phyloP scores from a whole-genome alignment of 2,797 vertebrate species.

The Scyliorhinus canicula region DNA sequence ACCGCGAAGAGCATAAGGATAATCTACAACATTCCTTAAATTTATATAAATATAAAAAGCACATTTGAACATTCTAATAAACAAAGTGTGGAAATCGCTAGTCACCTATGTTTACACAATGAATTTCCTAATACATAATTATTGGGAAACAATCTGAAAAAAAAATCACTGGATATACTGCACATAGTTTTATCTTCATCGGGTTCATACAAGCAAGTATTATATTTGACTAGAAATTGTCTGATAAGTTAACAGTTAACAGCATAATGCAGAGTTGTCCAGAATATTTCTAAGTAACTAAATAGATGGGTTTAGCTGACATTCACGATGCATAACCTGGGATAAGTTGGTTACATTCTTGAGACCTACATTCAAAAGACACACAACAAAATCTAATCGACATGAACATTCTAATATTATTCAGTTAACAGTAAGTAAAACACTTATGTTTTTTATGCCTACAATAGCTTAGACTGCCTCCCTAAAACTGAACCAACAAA shows the following conservation, averaged over 20 bases:
- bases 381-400: neutral
- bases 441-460: neutral
- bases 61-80: neutral
- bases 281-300: neutral
- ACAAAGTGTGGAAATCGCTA: neutral
- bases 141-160: neutral
- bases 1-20: neutral
- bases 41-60: conserved; percentile 9
- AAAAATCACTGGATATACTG: neutral
- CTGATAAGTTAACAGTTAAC: neutral
- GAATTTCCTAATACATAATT: conserved; percentile 4
- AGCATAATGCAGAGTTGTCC: neutral
- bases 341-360: conserved; percentile 10
- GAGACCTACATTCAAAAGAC: neutral
- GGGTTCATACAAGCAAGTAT: neutral
- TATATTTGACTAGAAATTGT: neutral
- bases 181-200: neutral
- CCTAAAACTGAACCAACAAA: neutral
- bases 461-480: neutral
- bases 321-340: neutral
- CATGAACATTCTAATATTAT: neutral
- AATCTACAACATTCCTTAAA: neutral
- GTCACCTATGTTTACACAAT: neutral
- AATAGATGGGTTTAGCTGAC: neutral
- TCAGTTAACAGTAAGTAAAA: neutral